Percentiles rank a stretch among this genome's conserved stretches.
Evolutionary conservation across 2,797 vertebrate genomes (phyloP).

Genomic region (Falco cherrug): DNA sequence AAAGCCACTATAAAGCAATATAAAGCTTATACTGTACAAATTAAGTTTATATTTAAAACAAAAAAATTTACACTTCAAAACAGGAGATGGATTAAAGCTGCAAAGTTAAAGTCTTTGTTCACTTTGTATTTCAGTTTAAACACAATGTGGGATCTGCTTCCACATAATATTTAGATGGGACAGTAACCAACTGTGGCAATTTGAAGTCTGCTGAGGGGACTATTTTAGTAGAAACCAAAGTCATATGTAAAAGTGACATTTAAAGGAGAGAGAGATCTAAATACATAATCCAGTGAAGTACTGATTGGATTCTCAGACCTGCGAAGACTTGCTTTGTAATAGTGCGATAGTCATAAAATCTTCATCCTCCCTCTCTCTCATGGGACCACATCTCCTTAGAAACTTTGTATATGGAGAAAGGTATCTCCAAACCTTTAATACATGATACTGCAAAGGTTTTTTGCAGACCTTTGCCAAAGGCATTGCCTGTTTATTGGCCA

Average conservation of each 20-base stretch:
- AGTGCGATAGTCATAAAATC: background rate
- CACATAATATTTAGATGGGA: background rate
- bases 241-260: background rate
- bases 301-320: background rate
- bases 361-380: background rate
- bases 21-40: background rate
- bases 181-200: background rate
- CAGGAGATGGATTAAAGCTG: background rate
- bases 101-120: background rate
- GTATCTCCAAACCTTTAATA: background rate
- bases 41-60: background rate
- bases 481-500: background rate
- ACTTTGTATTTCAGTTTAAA: background rate
- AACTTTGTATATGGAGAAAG: background rate
- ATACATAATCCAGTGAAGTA: background rate
- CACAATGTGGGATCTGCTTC: background rate
- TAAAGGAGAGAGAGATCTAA: background rate
- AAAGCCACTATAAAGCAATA: background rate
- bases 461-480: background rate
- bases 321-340: background rate
- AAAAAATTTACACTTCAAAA: background rate
- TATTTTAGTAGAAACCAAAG: background rate
- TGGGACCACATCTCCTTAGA: background rate
- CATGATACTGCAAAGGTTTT: background rate
- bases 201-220: background rate